Percentiles rank a stretch among this genome's conserved stretches.
phyloP scores from a whole-genome alignment of 2,113 vertebrate species.

The Hiodon alosoides region DNA sequence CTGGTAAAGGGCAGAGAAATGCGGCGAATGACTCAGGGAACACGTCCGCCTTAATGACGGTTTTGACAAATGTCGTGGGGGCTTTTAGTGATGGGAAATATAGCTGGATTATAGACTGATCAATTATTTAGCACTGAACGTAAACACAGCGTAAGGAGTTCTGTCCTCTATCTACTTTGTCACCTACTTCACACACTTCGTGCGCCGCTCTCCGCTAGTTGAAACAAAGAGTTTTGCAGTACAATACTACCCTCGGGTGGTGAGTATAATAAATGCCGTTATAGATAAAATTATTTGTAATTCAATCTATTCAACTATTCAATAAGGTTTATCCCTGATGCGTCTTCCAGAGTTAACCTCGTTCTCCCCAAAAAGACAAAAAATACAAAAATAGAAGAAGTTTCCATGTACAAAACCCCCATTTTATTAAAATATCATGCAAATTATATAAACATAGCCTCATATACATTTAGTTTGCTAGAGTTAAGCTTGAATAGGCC shows the following conservation, averaged over 20 bases:
- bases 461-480: too few species aligned
- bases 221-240: not conserved
- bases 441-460: too few species aligned
- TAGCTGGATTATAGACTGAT: not conserved
- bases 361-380: too few species aligned
- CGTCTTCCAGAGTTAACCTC: too few species aligned
- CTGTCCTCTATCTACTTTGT: not conserved
- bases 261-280: not conserved
- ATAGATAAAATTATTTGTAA: not conserved
- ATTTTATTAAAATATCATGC: too few species aligned
- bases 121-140: not conserved
- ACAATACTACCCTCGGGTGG: slow-evolving; percentile 9
- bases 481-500: too few species aligned
- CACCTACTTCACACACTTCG: not conserved
- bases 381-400: too few species aligned
- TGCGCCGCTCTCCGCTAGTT: not conserved
- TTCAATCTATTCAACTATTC: too few species aligned
- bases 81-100: not conserved
- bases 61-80: not conserved
- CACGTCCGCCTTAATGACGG: too few species aligned
- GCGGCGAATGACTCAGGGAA: not conserved
- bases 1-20: slow-evolving; percentile 1
- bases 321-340: too few species aligned
- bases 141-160: not conserved
- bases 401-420: too few species aligned